Base-by-base conservation (phyloP, 2,888 invertebrate species). In the Pristionchus arcanus region DNA sequence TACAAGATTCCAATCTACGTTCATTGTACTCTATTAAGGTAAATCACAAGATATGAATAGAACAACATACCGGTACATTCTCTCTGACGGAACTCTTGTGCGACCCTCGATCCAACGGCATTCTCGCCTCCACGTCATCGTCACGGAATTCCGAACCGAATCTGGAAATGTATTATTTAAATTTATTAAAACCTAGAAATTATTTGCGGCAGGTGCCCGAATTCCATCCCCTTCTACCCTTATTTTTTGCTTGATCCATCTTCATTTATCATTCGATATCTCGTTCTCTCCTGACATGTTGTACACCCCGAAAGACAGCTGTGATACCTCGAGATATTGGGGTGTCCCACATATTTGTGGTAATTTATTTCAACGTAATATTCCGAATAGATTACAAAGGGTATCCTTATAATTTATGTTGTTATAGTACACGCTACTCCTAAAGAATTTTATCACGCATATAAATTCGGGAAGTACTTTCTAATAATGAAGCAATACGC, bases 111-210 rank as follows among this genome's bases (percentile, higher is more conserved):
- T 94, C 94, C 49, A 92, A 71, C 19, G 92, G 92, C 91, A 92
- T 90, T 87, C 93, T 90, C 42, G 92, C 92, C 87, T 93, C 94
- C 55, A 93, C 92, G 89, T 93, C 94, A 21, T 93, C 93, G 71
- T 92, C 91, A 3, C 90, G 84, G 25, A 84, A 83, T 59, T 90
- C 90, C 11, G 90, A 90, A 3, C 90, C 90, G 59, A 68, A 90
- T 85, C 90, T 90, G 59, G 9, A 68, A 19, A 11, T n/a, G 19
- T 11, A 42, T 5, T 34, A 63, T 63, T 28, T 31, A 13, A 85
- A 31, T 85, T 2, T 25, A 11, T 5, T 21, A 63, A 68, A 68
- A 5, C 31, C 68, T 15, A 7, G 11, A 2, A 42, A 13, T 42
- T 25, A n/a, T 13, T 53, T n/a, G 28, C 68, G 16, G 42, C 66